Conservation (phyloP, 2,797 vertebrate genomes). For the Ceryle rudis region DNA sequence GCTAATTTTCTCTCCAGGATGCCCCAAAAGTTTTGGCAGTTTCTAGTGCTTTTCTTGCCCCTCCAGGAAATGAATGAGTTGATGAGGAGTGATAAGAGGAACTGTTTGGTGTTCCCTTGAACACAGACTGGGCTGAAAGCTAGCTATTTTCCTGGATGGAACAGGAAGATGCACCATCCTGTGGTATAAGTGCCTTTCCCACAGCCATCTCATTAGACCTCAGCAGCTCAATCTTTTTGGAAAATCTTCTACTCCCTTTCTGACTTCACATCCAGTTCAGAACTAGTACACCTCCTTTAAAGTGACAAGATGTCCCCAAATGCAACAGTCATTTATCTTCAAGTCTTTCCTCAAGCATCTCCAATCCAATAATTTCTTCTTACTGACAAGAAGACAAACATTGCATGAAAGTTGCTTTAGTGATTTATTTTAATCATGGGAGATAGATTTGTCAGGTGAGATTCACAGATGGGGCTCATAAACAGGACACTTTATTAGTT, state of each 20-base stretch:
- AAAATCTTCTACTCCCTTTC: not conserved
- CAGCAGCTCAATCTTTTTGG: not conserved
- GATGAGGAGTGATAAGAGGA: constrained; percentile 16
- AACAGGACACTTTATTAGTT: not conserved
- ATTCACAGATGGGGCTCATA: not conserved
- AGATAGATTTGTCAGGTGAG: not conserved
- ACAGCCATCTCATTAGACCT: not conserved
- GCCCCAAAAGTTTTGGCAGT: constrained; percentile 37
- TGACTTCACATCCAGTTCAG: not conserved
- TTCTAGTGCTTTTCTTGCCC: constrained; percentile 13
- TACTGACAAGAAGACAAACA: not conserved
- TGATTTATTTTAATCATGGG: not conserved
- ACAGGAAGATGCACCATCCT: not conserved
- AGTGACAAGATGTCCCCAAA: not conserved
- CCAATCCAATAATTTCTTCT: not conserved
- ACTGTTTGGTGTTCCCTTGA: not conserved
- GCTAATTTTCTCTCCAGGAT: constrained; percentile 34
- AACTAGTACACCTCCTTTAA: not conserved
- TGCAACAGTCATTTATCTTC: not conserved
- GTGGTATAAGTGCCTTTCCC: not conserved
- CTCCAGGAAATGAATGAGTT: constrained; percentile 5
- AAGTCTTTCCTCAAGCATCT: not conserved
- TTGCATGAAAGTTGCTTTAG: not conserved
- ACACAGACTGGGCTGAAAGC: not conserved
- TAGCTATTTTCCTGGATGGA: not conserved